Evolutionary conservation across 1,140 invertebrate genomes (phyloP), one percentile per base, ranked within the genome.

Genomic region (Prorops nasuta): DNA sequence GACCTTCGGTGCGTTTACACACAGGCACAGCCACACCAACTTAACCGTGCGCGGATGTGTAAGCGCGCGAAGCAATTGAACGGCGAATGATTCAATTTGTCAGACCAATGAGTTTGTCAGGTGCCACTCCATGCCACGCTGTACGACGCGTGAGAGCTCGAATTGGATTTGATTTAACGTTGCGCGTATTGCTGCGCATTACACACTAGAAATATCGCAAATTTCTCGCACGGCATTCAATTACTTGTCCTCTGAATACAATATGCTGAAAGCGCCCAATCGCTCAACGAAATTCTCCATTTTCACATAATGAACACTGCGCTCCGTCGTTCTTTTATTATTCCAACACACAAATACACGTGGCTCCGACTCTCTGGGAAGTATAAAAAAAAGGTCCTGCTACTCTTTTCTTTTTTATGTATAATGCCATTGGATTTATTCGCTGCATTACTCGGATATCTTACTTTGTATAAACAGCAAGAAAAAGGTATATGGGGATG

Each of bases 101-200:
- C 74, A 72, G 74, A 69, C 73, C 74, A 77, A 77, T 75, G 74
- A 74, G 72, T 76, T 76, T 74, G 74, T 74, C 74, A 76, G 74
- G 73, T 77, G 73, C 66, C 71, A 76, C 72, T 76, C 67, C 56
- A 71, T 67, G 69, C 64, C 62, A 63, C 55, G 44, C 59, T 50
- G 60, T 62, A 56, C 64, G 56, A 64, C 47, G 64, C 64, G 67
- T 56, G 63, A 71, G 62, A 68, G 63, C 66, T 66, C 64, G 66
- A 74, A 76, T 74, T 73, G 69, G 58, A 76, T 76, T 74, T 74
- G 71, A 76, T 75, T 76, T 74, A 75, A 76, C 65, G 72, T 72
- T 66, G 66, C 66, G 62, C 71, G 60, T 68, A 71, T 73, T 68
- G 65, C 71, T 64, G 64, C 68, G 61, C 70, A 72, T 74, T 74